A percentile compares a stretch with the other conserved stretches of the same genome.
phyloP scores from a whole-genome alignment of 2,888 invertebrate genomes.

The Sarcophaga caerulescens region DNA sequence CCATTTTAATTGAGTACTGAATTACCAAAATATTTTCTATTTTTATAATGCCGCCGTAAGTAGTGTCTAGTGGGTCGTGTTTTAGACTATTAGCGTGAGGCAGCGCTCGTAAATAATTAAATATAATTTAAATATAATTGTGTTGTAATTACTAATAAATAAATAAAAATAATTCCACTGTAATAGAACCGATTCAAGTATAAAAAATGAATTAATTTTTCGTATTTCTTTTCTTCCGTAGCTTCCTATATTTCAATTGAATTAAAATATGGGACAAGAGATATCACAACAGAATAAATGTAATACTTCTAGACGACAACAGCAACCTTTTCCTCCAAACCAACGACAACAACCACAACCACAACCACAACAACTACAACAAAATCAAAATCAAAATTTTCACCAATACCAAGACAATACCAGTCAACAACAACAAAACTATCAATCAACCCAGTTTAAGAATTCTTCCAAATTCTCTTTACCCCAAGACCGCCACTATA shows the following conservation, averaged over 20 bases:
- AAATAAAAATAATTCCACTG: too few species aligned
- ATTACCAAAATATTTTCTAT: too few species aligned
- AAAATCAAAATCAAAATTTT: not conserved
- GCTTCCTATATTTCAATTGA: constrained; percentile 73
- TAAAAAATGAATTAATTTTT: not conserved
- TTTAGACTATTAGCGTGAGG: too few species aligned
- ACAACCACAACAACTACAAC: constrained; percentile 27
- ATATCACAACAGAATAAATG: constrained; percentile 79
- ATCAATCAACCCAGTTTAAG: constrained; percentile 60
- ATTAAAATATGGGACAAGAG: constrained; percentile 82
- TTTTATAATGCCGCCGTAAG: too few species aligned
- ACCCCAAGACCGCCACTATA: constrained; percentile 66
- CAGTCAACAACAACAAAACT: constrained; percentile 60
- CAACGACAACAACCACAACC: constrained; percentile 64
- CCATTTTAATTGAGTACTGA: too few species aligned
- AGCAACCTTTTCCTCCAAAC: constrained; percentile 69
- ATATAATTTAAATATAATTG: too few species aligned
- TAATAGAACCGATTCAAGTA: too few species aligned
- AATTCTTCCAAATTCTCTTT: constrained; percentile 52
- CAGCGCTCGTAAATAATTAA: too few species aligned
- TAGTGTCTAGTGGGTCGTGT: too few species aligned
- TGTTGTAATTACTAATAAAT: too few species aligned
- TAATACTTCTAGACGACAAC: constrained; percentile 74
- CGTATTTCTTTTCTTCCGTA: constrained; percentile 65
- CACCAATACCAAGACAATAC: constrained; percentile 36